Conservation (phyloP, 1,140 invertebrate genomes). For the Trachymyrmex cornetzi region DNA sequence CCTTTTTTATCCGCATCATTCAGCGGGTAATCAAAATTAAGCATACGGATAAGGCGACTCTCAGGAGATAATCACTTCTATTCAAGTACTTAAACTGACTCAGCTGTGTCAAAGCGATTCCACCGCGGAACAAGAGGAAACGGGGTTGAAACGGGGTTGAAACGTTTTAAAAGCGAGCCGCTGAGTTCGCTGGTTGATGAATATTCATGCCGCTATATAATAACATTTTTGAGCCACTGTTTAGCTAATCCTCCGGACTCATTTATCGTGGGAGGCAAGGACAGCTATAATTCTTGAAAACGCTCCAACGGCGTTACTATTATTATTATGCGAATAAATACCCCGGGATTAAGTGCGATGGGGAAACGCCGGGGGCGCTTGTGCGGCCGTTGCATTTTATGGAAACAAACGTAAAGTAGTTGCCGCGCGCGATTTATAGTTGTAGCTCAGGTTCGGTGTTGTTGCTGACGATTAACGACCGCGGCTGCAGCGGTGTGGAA, state of each 20-base stretch:
- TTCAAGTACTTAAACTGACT: slow-evolving; percentile 66
- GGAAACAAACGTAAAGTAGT: slow-evolving; percentile 66
- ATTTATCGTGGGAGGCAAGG: slow-evolving; percentile 86
- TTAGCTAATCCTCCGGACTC: slow-evolving; percentile 87
- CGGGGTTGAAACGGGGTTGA: slow-evolving; percentile 65
- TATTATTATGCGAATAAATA: slow-evolving; percentile 86
- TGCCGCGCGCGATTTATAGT: slow-evolving; percentile 47
- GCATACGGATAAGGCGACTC: slow-evolving; percentile 54
- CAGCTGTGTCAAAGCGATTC: slow-evolving; percentile 54
- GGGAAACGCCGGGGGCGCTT: slow-evolving; percentile 69
- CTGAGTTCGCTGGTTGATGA: slow-evolving; percentile 81
- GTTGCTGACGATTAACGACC: slow-evolving; percentile 58
- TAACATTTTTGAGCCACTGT: slow-evolving; percentile 87
- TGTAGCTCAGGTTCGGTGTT: slow-evolving; percentile 64
- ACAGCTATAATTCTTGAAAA: slow-evolving; percentile 87
- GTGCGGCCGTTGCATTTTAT: slow-evolving; percentile 66
- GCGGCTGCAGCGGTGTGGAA: neutral
- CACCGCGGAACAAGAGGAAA: slow-evolving; percentile 53
- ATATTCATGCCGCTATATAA: slow-evolving; percentile 87
- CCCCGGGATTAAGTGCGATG: slow-evolving; percentile 82
- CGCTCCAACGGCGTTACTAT: slow-evolving; percentile 84
- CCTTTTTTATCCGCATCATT: slow-evolving; percentile 38
- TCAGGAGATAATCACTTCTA: slow-evolving; percentile 60
- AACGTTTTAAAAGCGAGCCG: slow-evolving; percentile 76
- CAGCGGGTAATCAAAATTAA: slow-evolving; percentile 61